A percentile compares a stretch with the other conserved stretches of the same genome.
Conservation (phyloP, 2,113 vertebrate species). For the Pollimyrus isidori region DNA sequence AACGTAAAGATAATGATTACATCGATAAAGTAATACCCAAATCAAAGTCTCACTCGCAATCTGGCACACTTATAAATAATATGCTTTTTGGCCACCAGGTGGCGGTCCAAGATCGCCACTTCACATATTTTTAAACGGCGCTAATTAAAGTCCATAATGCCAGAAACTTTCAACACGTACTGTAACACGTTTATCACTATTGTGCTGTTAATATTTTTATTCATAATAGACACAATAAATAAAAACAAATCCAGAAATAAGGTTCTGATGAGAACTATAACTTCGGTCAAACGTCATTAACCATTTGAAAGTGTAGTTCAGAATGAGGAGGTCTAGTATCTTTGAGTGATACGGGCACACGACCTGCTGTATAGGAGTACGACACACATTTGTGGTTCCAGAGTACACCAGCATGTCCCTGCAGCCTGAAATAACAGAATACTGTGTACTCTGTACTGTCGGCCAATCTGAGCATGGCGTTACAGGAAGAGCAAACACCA, state of each 20-base stretch:
- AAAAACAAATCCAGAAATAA: neutral
- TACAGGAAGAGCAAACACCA: neutral
- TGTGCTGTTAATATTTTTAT: neutral
- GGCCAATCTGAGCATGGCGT: neutral
- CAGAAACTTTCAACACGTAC: neutral
- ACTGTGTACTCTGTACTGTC: neutral
- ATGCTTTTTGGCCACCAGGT: slow-evolving; percentile 7
- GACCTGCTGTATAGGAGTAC: neutral
- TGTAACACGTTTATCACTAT: neutral
- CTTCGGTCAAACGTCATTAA: neutral
- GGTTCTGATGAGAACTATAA: neutral
- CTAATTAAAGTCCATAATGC: neutral
- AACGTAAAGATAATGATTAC: neutral
- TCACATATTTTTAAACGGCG: neutral
- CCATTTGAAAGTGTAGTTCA: neutral
- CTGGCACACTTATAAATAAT: neutral
- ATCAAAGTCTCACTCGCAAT: neutral
- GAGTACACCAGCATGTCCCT: neutral
- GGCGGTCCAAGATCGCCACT: neutral
- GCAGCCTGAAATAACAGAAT: neutral
- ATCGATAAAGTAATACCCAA: neutral
- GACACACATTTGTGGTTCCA: neutral
- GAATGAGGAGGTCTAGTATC: neutral
- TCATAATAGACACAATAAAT: neutral
- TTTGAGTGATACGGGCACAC: neutral